Evolutionary conservation across 1,140 invertebrate genomes (phyloP), one percentile per base, ranked within the genome.

Genomic region (Adoxophyes honmai): DNA sequence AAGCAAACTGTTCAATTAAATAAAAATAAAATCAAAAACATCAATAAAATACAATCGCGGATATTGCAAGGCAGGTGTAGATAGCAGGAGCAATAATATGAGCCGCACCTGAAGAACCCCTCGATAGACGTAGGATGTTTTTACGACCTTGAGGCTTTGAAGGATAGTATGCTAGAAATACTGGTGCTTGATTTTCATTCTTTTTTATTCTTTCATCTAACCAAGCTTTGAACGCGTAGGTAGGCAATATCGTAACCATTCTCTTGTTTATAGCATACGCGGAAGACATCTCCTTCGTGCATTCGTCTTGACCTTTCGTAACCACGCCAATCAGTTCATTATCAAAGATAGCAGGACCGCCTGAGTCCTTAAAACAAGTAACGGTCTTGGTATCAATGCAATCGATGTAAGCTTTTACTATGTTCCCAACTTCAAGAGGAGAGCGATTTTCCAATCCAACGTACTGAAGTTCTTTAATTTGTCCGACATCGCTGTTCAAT

Each of bases 291-390:
- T 81, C 79, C 55, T 70, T 66, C 6, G 75, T 71, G 59, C 82
- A 88, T 34, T 78, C 72, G 4, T 70, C 53, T 68, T 76, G 66
- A 6, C 85, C 85, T 38, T 62, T 71, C 13, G 62, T 62, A 10
- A 86, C 55, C 13, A 88, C 60, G 10, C 85, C 82, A 51, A 84
- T 58, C 4, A 88, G 62, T 67, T 82, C 70, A 62, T 81, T 79
- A 54, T 78, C 68, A 57, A 75, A 70, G 34, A 88, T 66, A 1
- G 69, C 73, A 13, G 85, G 85, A 4, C 82, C 82, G 34, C 85
- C 85, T 33, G 66, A 71, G 56, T 88, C 85, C 68, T 69, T 83
- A 52, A 84, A 88, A 70, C 85, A 88, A 5, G 76, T 81, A 8
- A 56, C 42, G 15, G 81, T 64, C 67, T 86, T 88, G 0, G 82